Evolutionary conservation across 2,888 invertebrate genomes (phyloP), one percentile per base, ranked within the genome.

Genomic region (Drosophila kambysellisi): DNA sequence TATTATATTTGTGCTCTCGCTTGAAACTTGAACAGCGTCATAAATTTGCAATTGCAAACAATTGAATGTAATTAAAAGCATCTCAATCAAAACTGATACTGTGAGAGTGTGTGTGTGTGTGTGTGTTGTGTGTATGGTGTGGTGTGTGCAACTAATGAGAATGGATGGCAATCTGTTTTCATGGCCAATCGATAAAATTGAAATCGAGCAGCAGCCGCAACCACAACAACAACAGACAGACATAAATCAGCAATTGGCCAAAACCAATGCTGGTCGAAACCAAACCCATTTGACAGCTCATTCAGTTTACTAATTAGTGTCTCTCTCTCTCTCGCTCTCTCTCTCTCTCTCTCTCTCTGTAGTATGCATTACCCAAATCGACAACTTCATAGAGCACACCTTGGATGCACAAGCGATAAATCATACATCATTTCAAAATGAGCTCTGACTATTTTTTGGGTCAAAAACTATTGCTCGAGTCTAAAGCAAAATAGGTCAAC

Each of bases 21-120:
- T 25, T n/a, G 39, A 50, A 56, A 12, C 12, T 39, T 43, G 41
- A 50, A 17, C 50, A 29, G 12, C 11, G 41, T 39, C 70, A 62
- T 70, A 68, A 79, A 74, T 73, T 61, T 62, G 11, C 71, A 71
- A 78, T 72, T 76, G 54, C 68, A 53, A 75, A 70, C 88, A 82
- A 88, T 89, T 81, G 68, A 76, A 82, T 70, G 71, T 76, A 82
- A 88, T 89, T 89, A 89, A 89, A 89, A 58, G 74, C 79, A 58
- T 74, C 82, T 78, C 88, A 82, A 88, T 79, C 69, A 71, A 70
- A 52, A 46, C 20, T 29, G 32, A 57, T 32, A 6, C 25, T 25
- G 8, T 46, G 15, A 20, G 43, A 25, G 25, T 25, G 30, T 8
- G 30, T 9, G n/a, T 20, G 39, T 9, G 17, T 25, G 53, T 57